A percentile compares a stretch with the other conserved stretches of the same genome.
Conservation (phyloP, 2,888 invertebrate species). For the Miltochrista miniata region DNA sequence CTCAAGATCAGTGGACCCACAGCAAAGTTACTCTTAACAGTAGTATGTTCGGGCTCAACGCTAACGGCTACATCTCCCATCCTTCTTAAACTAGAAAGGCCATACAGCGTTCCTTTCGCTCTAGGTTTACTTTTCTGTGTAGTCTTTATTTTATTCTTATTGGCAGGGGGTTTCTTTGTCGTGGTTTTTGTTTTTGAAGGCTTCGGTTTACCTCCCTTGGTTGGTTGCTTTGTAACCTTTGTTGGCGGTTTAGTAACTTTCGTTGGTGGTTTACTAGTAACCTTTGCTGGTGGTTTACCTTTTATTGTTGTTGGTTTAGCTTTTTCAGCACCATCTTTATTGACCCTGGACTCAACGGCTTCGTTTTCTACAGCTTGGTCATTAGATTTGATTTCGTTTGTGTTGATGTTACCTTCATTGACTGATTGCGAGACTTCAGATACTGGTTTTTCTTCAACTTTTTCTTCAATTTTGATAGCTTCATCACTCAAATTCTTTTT, state of each 20-base stretch:
- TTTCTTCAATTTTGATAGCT: conserved; percentile 25
- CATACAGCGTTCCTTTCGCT: conserved; percentile 91
- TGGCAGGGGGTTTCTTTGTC: conserved; percentile 67
- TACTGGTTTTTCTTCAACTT: conserved; percentile 45
- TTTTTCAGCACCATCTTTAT: conserved; percentile 60
- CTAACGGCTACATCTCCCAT: conserved; percentile 92
- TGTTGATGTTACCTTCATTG: conserved; percentile 48
- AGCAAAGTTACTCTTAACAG: conserved; percentile 91
- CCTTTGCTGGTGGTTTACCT: conserved; percentile 52
- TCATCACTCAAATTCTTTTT: conserved; percentile 72
- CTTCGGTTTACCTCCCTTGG: conserved; percentile 56
- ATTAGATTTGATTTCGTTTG: conserved; percentile 44
- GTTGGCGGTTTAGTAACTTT: conserved; percentile 51
- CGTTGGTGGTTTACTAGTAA: conserved; percentile 45
- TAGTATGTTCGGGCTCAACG: conserved; percentile 91
- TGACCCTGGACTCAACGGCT: conserved; percentile 55
- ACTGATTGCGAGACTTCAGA: conserved; percentile 46
- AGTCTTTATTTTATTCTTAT: conserved; percentile 64
- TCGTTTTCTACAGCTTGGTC: conserved; percentile 30
- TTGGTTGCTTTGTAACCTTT: conserved; percentile 44
- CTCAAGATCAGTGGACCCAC: conserved; percentile 91
- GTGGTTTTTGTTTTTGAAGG: conserved; percentile 45
- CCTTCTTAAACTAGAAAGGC: conserved; percentile 90
- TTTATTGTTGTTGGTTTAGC: conserved; percentile 32
- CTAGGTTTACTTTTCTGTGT: conserved; percentile 82